These are phyloP conservation scores for Ptilorrhoa leucosticta DNA, from an alignment of 2,113 vertebrate genomes.

Conservation along the genomic window DNA sequence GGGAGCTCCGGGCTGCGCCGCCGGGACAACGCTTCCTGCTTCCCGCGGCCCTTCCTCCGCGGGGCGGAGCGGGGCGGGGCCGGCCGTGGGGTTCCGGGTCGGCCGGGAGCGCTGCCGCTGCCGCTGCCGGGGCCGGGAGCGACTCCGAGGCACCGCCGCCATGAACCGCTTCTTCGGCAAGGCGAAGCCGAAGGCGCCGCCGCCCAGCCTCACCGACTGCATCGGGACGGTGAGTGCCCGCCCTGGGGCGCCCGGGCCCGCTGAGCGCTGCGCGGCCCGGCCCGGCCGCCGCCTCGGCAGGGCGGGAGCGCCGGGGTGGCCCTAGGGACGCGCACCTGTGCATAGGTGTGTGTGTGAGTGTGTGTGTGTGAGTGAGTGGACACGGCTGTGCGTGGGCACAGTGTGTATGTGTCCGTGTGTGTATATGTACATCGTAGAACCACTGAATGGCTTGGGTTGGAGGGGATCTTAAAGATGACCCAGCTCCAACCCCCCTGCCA, in stretches of 20 bases:
- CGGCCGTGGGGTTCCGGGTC: neutral
- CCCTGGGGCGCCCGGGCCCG: neutral
- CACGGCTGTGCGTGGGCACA: fast-evolving
- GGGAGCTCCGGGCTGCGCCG: fast-evolving
- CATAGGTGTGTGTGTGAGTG: neutral
- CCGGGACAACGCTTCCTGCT: neutral
- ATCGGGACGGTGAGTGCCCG: constrained; percentile 85
- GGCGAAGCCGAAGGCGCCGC: constrained; percentile 86
- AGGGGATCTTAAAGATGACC: neutral
- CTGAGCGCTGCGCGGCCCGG: too few species aligned
- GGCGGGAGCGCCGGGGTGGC: neutral
- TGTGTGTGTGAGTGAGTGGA: too few species aligned
- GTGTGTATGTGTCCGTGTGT: neutral
- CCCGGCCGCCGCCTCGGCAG: neutral
- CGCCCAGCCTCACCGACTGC: constrained; percentile 94
- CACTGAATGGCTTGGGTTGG: neutral
- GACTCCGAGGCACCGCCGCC: neutral
- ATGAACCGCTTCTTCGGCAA: constrained; percentile 96
- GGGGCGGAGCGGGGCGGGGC: neutral
- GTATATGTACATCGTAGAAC: fast-evolving
- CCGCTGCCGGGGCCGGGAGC: neutral
- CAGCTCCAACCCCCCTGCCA: fast-evolving
- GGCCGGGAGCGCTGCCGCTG: neutral
- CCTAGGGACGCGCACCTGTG: neutral
- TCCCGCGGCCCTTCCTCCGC: neutral